Conservation (phyloP, 1,140 invertebrate species). For the Temnothorax longispinosus region DNA sequence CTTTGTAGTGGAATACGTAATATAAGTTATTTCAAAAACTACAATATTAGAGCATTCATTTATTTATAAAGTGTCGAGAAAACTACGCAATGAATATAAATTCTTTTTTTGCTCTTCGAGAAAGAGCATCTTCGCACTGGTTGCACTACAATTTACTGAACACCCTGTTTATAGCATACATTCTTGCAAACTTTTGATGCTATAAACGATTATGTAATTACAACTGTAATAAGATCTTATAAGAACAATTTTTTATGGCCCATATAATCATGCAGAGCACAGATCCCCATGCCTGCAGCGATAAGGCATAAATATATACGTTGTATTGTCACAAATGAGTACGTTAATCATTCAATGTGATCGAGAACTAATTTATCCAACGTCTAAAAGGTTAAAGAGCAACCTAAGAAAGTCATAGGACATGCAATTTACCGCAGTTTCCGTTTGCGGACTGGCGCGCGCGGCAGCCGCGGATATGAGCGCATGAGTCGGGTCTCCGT, state of each 20-base stretch:
- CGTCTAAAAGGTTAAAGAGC: slow-evolving; percentile 54
- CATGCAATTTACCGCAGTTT: slow-evolving; percentile 85
- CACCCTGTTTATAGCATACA: background rate
- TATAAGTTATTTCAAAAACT: background rate
- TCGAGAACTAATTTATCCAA: slow-evolving; percentile 24
- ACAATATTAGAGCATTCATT: slow-evolving; percentile 7
- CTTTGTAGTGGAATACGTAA: background rate
- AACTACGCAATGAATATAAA: background rate
- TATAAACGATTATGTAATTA: slow-evolving; percentile 3
- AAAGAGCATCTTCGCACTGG: background rate
- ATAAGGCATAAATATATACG: slow-evolving; percentile 33
- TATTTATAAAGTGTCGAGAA: background rate
- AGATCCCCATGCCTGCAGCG: slow-evolving; percentile 61
- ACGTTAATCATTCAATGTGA: slow-evolving; percentile 35
- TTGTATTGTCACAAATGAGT: slow-evolving; percentile 4
- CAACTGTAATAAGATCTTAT: slow-evolving; percentile 12
- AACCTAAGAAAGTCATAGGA: slow-evolving; percentile 20
- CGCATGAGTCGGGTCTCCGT: slow-evolving; percentile 86
- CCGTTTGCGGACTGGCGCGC: slow-evolving; percentile 91
- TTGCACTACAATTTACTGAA: slow-evolving; percentile 16
- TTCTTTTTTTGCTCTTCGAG: background rate
- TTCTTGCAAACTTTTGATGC: slow-evolving; percentile 8
- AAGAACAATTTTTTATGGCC: slow-evolving; percentile 9
- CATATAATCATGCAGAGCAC: slow-evolving; percentile 63
- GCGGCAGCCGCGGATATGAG: slow-evolving; percentile 87